These are phyloP conservation scores for Bolborhynchus lineola DNA, from an alignment of 2,113 vertebrate species.

Conservation along the genomic window DNA sequence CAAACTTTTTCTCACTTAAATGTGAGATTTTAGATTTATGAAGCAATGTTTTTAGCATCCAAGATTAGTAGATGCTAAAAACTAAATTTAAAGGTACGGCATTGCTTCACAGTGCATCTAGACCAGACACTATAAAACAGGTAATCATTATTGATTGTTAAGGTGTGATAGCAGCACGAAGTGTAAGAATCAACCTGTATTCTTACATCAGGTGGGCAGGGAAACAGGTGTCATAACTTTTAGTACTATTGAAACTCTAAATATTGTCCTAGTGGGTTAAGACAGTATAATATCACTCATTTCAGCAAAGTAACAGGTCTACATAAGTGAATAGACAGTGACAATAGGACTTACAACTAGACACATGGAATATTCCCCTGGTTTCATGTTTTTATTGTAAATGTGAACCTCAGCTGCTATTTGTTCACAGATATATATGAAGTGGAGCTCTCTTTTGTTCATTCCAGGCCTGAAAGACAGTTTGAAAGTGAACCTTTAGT, in stretches of 20 bases:
- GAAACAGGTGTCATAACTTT: constrained; percentile 7
- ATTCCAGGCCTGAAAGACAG: background rate
- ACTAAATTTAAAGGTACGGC: constrained; percentile 33
- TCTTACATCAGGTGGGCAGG: background rate
- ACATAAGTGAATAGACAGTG: background rate
- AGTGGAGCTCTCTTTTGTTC: background rate
- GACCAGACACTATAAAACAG: constrained; percentile 50
- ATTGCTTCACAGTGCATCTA: constrained; percentile 53
- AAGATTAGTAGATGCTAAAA: constrained; percentile 64
- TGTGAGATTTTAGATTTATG: background rate
- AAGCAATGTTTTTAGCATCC: background rate
- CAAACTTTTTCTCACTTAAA: constrained; percentile 60
- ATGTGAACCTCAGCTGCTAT: background rate
- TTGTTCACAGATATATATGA: background rate
- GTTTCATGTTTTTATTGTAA: background rate
- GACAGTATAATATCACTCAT: background rate
- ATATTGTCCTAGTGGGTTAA: constrained; percentile 32
- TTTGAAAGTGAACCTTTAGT: background rate
- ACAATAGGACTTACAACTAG: background rate
- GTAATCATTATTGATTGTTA: constrained; percentile 29
- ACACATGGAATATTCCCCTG: background rate
- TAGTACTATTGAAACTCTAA: constrained; percentile 50
- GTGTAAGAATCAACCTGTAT: constrained; percentile 12
- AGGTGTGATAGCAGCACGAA: constrained; percentile 51
- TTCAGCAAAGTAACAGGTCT: constrained; percentile 49